phyloP scores from a whole-genome alignment of 2,113 vertebrate species.

The Noctilio leporinus region DNA sequence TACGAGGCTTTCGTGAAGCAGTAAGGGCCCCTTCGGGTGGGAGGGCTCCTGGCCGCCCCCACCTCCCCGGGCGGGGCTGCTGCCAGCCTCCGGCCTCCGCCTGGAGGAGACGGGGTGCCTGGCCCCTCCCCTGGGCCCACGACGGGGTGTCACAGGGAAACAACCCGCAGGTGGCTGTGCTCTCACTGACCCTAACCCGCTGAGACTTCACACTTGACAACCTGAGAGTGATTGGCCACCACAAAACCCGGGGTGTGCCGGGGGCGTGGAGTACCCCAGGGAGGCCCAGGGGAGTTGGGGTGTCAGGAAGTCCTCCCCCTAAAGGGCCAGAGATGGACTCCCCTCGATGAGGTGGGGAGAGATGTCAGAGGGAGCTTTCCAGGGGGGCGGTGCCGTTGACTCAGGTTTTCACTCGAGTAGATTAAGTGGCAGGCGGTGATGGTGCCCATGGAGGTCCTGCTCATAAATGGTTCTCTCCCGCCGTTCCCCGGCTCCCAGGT shows the following conservation, averaged over 20 bases:
- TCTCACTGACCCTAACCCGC: neutral
- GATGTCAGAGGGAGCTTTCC: neutral
- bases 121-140: too few species aligned
- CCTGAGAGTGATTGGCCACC: neutral
- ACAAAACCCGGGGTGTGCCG: fast-evolving
- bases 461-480: neutral
- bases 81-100: fast-evolving
- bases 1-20: constrained; percentile 86
- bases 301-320: neutral
- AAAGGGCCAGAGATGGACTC: neutral
- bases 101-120: too few species aligned
- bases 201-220: neutral
- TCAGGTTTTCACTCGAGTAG: neutral
- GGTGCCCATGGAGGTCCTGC: fast-evolving
- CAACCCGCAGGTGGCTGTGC: neutral
- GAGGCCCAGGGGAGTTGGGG: neutral
- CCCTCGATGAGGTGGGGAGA: neutral
- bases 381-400: fast-evolving
- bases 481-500: constrained; percentile 64
- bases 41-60: fast-evolving
- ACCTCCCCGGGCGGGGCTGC: neutral
- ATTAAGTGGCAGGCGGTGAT: neutral
- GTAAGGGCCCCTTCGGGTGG: constrained; percentile 70
- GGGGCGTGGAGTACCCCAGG: fast-evolving
- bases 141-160: too few species aligned